Base-by-base conservation (phyloP, 2,888 invertebrate species). In the Dascillus cervinus region DNA sequence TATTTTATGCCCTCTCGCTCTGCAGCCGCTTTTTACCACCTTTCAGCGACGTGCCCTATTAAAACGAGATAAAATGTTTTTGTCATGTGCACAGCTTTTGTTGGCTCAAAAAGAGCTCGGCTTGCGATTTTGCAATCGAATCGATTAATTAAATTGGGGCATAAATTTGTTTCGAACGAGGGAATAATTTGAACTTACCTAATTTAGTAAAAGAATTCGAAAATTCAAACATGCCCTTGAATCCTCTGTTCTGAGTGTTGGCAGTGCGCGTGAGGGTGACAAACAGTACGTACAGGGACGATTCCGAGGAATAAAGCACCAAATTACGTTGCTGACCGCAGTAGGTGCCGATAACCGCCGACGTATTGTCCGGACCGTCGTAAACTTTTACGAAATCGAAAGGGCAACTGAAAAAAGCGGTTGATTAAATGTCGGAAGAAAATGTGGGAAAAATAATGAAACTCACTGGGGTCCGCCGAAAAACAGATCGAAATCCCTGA, bases 391-490 rank as follows among this genome's bases (percentile, higher is more conserved):
- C 87, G 72, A 83, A 92, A 73, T 98, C 97, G 73, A 95, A 95
- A 42, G 97, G 97, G 72, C 97, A 98, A 67, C 97, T 97, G 69
- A 13, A 69, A 39, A 17, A 29, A 29, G 19, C 19, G 12, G 12
- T 10, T 21, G 21, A 14, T 17, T 17, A 8, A 4, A 17, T 17
- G 17, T 17, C 8, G 8, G 5, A 17, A 17, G 8, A 17, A 8
- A 17, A 17, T 17, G 4, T 17, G 8, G 17, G 4, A 17, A 17
- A 17, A 17, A 4, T 17, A 17, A 17, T 17, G 34, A 50, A 55
- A 78, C 92, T 84, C 70, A 96, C 96, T 97, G 97, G 56, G 92
- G 86, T 53, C 96, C 97, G 53, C 97, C 97, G 70, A 88, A 95
- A 73, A 94, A 97, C 50, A 97, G 79, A 70, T 96, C 96, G 71